Percentiles rank a stretch among this genome's conserved stretches.
These are phyloP conservation scores for Otolemur garnettii DNA, from an alignment of 2,113 vertebrate species.

Conservation along the genomic window DNA sequence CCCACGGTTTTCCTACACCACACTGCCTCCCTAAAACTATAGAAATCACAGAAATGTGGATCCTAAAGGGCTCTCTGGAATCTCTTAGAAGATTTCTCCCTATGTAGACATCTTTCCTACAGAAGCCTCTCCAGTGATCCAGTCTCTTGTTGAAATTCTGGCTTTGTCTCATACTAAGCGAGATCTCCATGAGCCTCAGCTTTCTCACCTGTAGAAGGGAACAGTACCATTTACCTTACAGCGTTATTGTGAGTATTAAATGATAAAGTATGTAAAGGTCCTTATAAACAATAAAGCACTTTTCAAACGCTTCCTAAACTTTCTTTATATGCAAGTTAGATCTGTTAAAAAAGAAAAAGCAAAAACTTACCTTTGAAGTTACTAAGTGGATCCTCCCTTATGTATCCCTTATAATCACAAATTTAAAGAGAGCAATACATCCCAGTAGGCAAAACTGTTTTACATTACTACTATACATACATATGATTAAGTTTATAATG, in stretches of 20 bases:
- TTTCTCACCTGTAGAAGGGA: conserved; percentile 23
- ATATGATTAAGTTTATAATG: conserved; percentile 3
- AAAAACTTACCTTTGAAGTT: background rate
- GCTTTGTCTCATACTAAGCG: background rate
- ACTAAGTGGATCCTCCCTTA: conserved; percentile 35
- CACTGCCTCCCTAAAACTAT: background rate
- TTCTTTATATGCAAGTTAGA: conserved; percentile 24
- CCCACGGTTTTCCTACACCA: background rate
- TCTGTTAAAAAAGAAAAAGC: background rate
- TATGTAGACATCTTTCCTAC: background rate
- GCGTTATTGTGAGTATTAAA: background rate
- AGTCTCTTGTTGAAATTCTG: background rate
- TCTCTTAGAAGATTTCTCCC: background rate
- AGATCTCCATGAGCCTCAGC: background rate
- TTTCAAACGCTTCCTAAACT: background rate
- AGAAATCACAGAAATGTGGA: conserved; percentile 2
- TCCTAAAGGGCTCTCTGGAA: background rate
- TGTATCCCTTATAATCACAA: conserved; percentile 31
- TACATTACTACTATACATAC: background rate
- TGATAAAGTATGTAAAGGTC: background rate
- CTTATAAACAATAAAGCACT: conserved; percentile 34
- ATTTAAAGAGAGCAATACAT: conserved; percentile 51
- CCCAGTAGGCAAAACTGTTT: conserved; percentile 10
- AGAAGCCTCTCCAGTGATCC: background rate
- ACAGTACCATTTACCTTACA: background rate